Conservation (phyloP, 2,797 vertebrate genomes). For the Bradypus variegatus region DNA sequence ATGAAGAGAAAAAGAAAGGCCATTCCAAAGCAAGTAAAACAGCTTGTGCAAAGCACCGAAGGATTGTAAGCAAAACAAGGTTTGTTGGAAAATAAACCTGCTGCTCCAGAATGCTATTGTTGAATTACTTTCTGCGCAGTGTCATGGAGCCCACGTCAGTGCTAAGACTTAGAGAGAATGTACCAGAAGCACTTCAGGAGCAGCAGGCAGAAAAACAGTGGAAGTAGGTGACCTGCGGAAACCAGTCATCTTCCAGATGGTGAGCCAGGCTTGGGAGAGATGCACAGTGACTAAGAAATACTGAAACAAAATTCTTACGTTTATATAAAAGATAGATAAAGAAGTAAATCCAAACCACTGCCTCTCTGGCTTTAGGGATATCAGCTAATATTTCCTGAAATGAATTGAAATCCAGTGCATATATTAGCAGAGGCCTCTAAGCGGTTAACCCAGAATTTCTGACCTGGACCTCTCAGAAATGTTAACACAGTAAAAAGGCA, state of each 20-base stretch:
- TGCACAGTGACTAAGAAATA: background rate
- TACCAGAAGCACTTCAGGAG: background rate
- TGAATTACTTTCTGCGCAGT: background rate
- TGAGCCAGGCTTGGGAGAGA: background rate
- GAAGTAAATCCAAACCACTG: background rate
- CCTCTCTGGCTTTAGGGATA: background rate
- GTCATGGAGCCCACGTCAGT: rapidly evolving
- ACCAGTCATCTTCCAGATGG: background rate
- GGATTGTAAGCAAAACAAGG: background rate
- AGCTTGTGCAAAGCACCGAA: background rate
- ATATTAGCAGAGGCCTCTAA: background rate
- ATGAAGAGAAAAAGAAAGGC: background rate
- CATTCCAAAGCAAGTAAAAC: background rate
- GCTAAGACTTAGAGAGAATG: background rate
- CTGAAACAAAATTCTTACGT: background rate
- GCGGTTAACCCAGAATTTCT: background rate
- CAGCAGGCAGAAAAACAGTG: background rate
- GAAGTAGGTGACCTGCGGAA: background rate
- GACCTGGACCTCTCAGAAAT: background rate
- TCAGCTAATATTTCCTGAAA: background rate
- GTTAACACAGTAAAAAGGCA: background rate
- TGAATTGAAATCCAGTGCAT: background rate
- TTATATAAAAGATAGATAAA: background rate
- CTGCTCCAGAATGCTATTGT: background rate
- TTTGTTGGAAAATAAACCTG: background rate